Conservation (phyloP, 2,113 vertebrate species). For the Aphelocoma coerulescens region DNA sequence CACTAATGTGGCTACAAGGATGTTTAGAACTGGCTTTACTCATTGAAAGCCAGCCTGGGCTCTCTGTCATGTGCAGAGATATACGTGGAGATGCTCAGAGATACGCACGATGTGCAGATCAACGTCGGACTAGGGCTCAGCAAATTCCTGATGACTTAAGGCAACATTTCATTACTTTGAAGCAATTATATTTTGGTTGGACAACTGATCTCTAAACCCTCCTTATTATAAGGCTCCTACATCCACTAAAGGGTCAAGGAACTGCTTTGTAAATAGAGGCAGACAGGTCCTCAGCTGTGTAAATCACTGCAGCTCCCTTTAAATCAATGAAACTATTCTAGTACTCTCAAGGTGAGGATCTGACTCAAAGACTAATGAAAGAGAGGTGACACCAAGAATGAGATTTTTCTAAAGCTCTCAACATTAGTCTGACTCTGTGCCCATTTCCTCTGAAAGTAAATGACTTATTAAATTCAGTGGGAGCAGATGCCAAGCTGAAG, state of each 20-base stretch:
- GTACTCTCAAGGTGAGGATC: neutral
- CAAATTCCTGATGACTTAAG: neutral
- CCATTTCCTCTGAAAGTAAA: neutral
- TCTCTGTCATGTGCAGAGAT: neutral
- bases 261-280: neutral
- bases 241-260: neutral
- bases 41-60: neutral
- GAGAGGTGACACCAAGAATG: neutral
- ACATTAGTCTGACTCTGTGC: neutral
- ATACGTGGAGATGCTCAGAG: neutral
- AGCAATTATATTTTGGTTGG: neutral
- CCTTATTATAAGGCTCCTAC: neutral
- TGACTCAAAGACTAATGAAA: neutral
- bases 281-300: neutral
- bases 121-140: neutral
- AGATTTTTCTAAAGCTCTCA: conserved; percentile 6
- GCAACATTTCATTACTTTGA: neutral
- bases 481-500: neutral
- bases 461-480: neutral
- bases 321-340: neutral
- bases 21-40: neutral
- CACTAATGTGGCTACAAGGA: neutral
- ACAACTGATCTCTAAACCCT: neutral
- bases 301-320: neutral
- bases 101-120: neutral